Percentiles rank a stretch among this genome's conserved stretches.
Conservation (phyloP, 2,797 vertebrate species). For the Sebastes baramenuke region DNA sequence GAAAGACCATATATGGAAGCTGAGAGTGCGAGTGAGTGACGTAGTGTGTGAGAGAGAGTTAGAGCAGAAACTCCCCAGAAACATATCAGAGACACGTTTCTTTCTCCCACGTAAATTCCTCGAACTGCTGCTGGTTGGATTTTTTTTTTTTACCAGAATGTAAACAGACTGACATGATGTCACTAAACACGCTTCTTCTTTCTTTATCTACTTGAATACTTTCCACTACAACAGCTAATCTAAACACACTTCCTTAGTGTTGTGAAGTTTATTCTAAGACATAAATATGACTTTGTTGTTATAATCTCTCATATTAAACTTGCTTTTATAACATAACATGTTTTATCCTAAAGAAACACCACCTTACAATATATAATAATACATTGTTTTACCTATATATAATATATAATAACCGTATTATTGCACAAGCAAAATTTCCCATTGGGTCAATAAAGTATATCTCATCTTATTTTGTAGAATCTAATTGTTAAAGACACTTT, state of each 20-base stretch:
- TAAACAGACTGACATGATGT: constrained; percentile 50
- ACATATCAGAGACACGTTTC: constrained; percentile 32
- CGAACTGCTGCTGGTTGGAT: constrained; percentile 7
- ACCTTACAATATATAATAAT: too few relatives aligned
- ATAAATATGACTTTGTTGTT: neutral
- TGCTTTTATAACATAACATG: neutral
- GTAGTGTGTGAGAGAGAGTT: constrained; percentile 5
- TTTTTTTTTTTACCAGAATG: constrained; percentile 22
- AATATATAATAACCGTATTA: too few relatives aligned
- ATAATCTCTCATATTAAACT: neutral
- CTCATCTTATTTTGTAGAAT: too few relatives aligned
- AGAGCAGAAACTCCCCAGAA: constrained; percentile 34
- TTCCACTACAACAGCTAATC: neutral
- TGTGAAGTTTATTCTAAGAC: neutral
- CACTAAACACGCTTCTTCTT: neutral
- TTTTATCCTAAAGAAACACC: too few relatives aligned
- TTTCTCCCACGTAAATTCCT: constrained; percentile 54
- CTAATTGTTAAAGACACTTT: too few relatives aligned
- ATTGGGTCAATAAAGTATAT: too few relatives aligned
- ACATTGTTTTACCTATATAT: too few relatives aligned
- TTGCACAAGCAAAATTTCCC: too few relatives aligned
- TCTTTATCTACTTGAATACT: too few relatives aligned
- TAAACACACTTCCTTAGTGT: neutral
- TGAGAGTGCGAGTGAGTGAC: constrained; percentile 43
- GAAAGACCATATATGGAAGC: constrained; percentile 78